Base-by-base conservation (phyloP, 2,113 vertebrate species). In the Pseudopipra pipra region DNA sequence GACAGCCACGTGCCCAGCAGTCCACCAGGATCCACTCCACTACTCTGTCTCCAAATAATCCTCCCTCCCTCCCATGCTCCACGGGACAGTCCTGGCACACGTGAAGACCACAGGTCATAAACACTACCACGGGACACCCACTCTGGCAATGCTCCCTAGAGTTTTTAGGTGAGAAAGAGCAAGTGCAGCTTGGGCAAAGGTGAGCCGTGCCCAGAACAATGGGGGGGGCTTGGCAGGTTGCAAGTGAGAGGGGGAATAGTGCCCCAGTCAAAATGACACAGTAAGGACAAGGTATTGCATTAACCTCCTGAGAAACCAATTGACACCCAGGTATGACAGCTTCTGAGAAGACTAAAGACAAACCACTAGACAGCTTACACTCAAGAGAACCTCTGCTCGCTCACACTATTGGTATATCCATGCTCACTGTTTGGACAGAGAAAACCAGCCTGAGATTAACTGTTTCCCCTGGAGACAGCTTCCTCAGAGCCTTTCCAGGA, bases 1-100 rank as follows among this genome's bases (percentile, higher is more conserved):
- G 47, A 14, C 1, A 0, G 73, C 35, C 84, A 59, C 0, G 0
- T 1, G 2, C 28, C 11, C 77, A 43, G 30, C 0, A 0, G 14
- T 61, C 62, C 39, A 87, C 14, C 3, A 6, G 31, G 62, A 91
- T 51, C 25, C 44, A 31, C n/a, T 49, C 76, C 56, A 62, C 62
- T 44, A 8, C n/a, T 52, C 25, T 61, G 20, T 6, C 30, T 71
- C 35, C 30, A 33, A 35, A 62, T 0, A 4, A 77, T 12, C 11
- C 20, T 61, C 44, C 41, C 49, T 80, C 21, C 56, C 16, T 31
- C 28, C 17, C 4, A 2, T 1, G 13, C 28, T 71, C 37, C 14
- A 7, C 1, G 3, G 20, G 37, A 89, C 33, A 23, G 7, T 21
- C 20, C 1, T 20, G 15, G 70, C 2, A 7, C 49, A 23, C 0